These are phyloP conservation scores for Orchesella cincta DNA, from an alignment of 1,140 invertebrate genomes.

Conservation along the genomic window DNA sequence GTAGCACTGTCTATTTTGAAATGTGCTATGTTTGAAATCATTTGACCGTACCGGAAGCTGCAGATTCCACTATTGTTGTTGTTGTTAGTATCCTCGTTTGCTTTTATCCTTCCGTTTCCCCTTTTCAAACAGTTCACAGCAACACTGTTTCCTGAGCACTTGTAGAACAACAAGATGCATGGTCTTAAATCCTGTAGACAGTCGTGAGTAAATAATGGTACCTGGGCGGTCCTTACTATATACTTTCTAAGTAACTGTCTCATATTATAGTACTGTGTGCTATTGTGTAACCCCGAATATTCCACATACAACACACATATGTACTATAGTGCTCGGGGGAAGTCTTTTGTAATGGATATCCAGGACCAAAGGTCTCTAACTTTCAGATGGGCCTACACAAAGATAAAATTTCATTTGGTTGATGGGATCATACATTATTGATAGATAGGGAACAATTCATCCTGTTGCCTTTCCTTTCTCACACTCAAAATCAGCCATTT, in stretches of 20 bases:
- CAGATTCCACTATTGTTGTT: neutral
- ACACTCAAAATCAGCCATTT: neutral
- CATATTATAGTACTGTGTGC: too few species aligned
- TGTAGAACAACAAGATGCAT: neutral
- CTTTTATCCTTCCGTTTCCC: neutral
- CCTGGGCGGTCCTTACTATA: neutral
- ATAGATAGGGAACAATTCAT: constrained; percentile 8
- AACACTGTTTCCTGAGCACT: neutral
- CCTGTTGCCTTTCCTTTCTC: neutral
- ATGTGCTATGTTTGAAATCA: constrained; percentile 1
- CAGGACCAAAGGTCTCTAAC: neutral
- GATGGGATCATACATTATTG: constrained; percentile 18
- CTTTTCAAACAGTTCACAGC: neutral
- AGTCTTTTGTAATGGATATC: constrained; percentile 22
- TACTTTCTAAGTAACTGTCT: too few species aligned
- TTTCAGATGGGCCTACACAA: neutral
- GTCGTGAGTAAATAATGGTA: constrained; percentile 11
- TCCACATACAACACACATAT: neutral
- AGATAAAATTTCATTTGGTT: constrained; percentile 24
- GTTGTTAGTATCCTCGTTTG: neutral
- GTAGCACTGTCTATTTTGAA: too few species aligned
- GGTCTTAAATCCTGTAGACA: constrained; percentile 10
- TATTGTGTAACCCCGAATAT: too few species aligned
- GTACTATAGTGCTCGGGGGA: neutral
- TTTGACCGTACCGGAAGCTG: constrained; percentile 2